Percentiles rank a stretch among this genome's conserved stretches.
Conservation (phyloP, 1,140 invertebrate species). For the Glossosoma conforme region DNA sequence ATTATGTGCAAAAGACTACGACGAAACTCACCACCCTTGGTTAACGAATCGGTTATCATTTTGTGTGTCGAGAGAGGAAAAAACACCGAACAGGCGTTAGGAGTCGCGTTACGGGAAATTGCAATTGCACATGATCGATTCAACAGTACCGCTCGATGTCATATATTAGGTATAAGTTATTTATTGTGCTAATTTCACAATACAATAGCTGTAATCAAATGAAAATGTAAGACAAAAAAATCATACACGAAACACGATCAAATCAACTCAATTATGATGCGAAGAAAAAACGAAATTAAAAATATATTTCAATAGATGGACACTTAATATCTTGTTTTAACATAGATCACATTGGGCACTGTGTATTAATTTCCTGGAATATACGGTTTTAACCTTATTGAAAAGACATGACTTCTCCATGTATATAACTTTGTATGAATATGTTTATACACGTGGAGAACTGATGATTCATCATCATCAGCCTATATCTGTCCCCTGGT, state of each 20-base stretch:
- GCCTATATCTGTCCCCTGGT: too few species aligned
- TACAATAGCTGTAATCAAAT: constrained; percentile 25
- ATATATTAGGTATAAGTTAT: constrained; percentile 30
- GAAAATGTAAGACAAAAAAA: constrained; percentile 21
- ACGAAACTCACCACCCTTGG: constrained; percentile 49
- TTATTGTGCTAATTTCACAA: constrained; percentile 15
- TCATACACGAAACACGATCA: constrained; percentile 9
- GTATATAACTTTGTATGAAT: too few species aligned
- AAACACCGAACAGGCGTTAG: constrained; percentile 2
- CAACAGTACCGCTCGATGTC: constrained; percentile 30
- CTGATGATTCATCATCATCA: too few species aligned
- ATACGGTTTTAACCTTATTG: too few species aligned
- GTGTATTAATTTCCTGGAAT: too few species aligned
- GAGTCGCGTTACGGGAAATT: constrained; percentile 15
- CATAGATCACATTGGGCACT: too few species aligned
- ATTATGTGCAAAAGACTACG: constrained; percentile 56
- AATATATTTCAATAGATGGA: too few species aligned
- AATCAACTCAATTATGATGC: not conserved
- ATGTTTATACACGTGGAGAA: too few species aligned
- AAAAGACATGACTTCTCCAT: too few species aligned
- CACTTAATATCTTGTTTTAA: too few species aligned
- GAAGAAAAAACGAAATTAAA: too few species aligned
- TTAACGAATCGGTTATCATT: constrained; percentile 22
- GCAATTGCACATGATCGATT: constrained; percentile 33
- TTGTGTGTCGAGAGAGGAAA: constrained; percentile 8